phyloP scores from a whole-genome alignment of 2,113 vertebrate genomes.

The Climacteris rufus region DNA sequence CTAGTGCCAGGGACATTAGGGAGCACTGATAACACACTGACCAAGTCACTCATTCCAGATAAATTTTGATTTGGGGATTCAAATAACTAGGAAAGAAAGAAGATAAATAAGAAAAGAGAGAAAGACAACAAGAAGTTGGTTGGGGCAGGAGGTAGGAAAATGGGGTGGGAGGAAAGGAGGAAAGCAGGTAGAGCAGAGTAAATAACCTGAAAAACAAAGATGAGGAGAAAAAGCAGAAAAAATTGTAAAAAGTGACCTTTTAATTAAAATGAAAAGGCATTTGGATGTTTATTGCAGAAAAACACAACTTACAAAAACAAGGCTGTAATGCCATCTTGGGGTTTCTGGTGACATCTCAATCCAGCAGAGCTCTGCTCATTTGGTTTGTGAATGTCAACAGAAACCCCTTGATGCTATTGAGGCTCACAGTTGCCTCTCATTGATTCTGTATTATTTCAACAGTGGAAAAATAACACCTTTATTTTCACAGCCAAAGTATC shows the following conservation, averaged over 20 bases:
- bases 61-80: not conserved
- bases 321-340: slow-evolving; percentile 69
- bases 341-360: slow-evolving; percentile 67
- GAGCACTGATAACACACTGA: not conserved
- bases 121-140: not conserved
- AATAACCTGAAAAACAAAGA: not conserved
- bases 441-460: slow-evolving; percentile 65
- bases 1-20: not conserved
- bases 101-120: not conserved
- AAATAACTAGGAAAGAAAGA: not conserved
- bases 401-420: slow-evolving; percentile 27
- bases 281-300: slow-evolving; percentile 8
- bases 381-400: slow-evolving; percentile 46
- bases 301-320: slow-evolving; percentile 49
- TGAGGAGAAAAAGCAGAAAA: not conserved
- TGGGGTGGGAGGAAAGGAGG: not conserved
- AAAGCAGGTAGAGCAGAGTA: not conserved
- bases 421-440: slow-evolving; percentile 29
- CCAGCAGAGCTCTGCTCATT: slow-evolving; percentile 37
- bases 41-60: not conserved
- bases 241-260: not conserved
- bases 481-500: slow-evolving; percentile 47
- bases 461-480: slow-evolving; percentile 55
- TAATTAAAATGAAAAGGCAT: not conserved
- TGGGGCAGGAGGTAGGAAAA: not conserved